These are phyloP conservation scores for Acrocephalus kingi DNA, from an alignment of 2,113 vertebrate genomes.

Conservation along the genomic window DNA sequence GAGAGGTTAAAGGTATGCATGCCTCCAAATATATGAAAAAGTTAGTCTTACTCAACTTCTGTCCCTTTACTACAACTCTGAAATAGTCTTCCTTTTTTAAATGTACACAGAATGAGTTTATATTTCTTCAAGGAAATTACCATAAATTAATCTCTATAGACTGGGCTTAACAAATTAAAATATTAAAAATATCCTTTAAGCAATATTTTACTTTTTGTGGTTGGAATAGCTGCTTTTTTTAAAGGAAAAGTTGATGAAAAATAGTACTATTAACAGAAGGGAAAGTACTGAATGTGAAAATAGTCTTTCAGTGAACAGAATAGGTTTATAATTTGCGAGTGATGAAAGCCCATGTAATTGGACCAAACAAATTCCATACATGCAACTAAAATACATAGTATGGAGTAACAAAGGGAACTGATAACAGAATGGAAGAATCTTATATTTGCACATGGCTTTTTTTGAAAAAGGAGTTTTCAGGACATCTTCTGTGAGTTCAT, in stretches of 20 bases:
- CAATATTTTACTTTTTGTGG: background rate
- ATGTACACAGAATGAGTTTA: background rate
- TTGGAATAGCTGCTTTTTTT: background rate
- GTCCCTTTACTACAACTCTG: background rate
- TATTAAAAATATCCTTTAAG: background rate
- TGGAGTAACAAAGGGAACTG: background rate
- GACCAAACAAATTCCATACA: background rate
- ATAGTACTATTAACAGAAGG: background rate
- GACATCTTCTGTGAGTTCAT: background rate
- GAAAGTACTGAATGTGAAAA: background rate
- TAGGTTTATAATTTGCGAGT: background rate
- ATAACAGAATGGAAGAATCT: background rate
- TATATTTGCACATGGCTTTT: background rate
- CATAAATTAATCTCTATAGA: background rate
- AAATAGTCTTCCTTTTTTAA: background rate
- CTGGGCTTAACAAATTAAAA: background rate
- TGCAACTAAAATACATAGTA: background rate
- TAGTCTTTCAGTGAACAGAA: background rate
- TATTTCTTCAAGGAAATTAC: background rate
- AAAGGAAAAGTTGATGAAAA: background rate
- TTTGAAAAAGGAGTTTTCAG: background rate
- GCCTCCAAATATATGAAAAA: background rate
- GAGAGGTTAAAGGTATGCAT: fast-evolving
- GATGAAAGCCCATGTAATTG: background rate
- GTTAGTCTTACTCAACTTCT: background rate